These are phyloP conservation scores for Trididemnum miniatum DNA, from an alignment of 23 tunicate genomes.

Conservation along the genomic window DNA sequence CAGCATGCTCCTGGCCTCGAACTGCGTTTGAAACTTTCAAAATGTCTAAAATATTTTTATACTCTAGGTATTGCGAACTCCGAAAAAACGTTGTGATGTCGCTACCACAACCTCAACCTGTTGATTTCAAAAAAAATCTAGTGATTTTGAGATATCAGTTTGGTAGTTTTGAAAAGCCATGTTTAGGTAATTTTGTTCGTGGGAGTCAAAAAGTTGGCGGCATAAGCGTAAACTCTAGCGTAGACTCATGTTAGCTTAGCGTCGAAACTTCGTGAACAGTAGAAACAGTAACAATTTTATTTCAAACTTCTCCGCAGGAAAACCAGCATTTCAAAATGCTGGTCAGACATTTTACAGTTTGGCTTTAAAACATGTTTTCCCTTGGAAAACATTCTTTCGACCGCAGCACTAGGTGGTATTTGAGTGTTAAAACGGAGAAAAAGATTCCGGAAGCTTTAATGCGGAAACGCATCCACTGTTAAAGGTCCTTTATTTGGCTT, in stretches of 20 bases:
- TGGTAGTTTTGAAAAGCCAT: too few relatives aligned
- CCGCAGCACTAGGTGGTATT: conserved; percentile 12
- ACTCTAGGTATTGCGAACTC: too few relatives aligned
- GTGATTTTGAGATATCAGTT: too few relatives aligned
- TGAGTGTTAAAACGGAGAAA: conserved; percentile 20
- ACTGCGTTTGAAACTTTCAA: too few relatives aligned
- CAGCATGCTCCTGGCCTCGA: too few relatives aligned
- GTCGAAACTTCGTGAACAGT: background rate
- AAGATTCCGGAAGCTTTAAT: background rate
- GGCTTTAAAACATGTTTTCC: conserved; percentile 3
- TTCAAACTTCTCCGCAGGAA: background rate
- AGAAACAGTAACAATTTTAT: background rate
- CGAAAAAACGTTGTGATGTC: too few relatives aligned
- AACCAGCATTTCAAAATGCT: conserved; percentile 8
- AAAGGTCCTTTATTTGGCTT: conserved; percentile 6
- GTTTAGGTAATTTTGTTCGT: too few relatives aligned
- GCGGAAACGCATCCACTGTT: background rate
- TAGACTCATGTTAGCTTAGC: background rate
- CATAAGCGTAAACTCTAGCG: background rate
- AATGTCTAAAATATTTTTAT: too few relatives aligned
- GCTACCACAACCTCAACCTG: too few relatives aligned
- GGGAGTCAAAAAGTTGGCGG: background rate
- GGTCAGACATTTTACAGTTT: background rate
- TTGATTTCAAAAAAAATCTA: too few relatives aligned
- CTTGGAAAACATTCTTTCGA: background rate